These are phyloP conservation scores for Callyntrura sp. DNA, from an alignment of 2,888 invertebrate species.

Conservation along the genomic window DNA sequence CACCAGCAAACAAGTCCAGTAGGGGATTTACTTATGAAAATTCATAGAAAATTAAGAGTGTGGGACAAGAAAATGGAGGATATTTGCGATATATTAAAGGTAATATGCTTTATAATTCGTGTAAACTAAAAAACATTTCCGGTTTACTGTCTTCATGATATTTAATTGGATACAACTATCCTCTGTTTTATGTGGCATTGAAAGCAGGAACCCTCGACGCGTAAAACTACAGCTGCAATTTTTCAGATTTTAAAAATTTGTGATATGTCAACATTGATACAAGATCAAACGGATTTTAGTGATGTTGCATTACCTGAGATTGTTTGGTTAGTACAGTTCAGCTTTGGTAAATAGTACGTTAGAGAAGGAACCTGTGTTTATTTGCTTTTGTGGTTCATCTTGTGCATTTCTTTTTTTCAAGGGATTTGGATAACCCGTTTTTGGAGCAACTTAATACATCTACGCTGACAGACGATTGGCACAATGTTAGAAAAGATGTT, in stretches of 20 bases:
- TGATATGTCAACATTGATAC: background rate
- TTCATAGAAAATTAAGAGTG: slow-evolving; percentile 49
- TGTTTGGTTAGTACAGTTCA: slow-evolving; percentile 53
- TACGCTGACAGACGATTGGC: slow-evolving; percentile 42
- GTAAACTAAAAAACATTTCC: too few relatives aligned
- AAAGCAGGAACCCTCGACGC: slow-evolving; percentile 52
- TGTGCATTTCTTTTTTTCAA: too few relatives aligned
- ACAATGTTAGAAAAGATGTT: slow-evolving; percentile 3
- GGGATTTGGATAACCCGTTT: slow-evolving; percentile 62
- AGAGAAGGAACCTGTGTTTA: too few relatives aligned
- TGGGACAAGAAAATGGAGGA: slow-evolving; percentile 65
- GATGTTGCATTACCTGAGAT: slow-evolving; percentile 55
- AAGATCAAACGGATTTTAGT: background rate
- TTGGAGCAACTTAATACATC: slow-evolving; percentile 31
- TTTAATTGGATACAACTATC: too few relatives aligned
- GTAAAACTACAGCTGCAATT: slow-evolving; percentile 48
- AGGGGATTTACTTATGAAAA: slow-evolving; percentile 51
- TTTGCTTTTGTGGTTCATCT: too few relatives aligned
- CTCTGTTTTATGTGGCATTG: slow-evolving; percentile 3
- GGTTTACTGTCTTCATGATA: too few relatives aligned
- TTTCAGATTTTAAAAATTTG: slow-evolving; percentile 37
- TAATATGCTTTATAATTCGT: too few relatives aligned
- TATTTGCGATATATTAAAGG: slow-evolving; percentile 59
- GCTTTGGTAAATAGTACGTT: background rate
- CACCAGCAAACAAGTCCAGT: slow-evolving; percentile 68